Evolutionary conservation across 2,113 vertebrate genomes (phyloP).

Genomic region (Cynopterus brachyotis): DNA sequence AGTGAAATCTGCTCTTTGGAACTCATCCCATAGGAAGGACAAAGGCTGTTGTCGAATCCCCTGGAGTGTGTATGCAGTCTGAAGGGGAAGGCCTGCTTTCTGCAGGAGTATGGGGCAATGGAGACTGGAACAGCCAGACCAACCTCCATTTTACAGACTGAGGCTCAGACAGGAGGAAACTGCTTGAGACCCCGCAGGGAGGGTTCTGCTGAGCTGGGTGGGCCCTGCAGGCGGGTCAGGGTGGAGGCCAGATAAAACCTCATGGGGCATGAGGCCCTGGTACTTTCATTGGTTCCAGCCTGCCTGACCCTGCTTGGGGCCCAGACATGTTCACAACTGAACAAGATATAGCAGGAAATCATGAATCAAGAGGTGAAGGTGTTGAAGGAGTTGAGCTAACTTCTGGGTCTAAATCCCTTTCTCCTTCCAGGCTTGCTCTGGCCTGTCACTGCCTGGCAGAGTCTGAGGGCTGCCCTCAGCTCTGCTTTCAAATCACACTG

Average conservation of each 20-base stretch:
- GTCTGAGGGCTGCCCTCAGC: neutral
- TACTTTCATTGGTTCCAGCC: neutral
- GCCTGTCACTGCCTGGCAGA: conserved; percentile 33
- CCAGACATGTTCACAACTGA: conserved; percentile 41
- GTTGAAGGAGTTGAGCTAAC: conserved; percentile 8
- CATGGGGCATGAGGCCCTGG: neutral
- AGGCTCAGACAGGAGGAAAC: neutral
- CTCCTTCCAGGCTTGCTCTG: conserved; percentile 54
- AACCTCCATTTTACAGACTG: neutral
- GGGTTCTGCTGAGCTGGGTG: neutral
- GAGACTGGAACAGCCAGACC: neutral
- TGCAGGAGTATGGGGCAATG: neutral
- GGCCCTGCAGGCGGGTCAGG: neutral
- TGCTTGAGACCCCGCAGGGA: neutral
- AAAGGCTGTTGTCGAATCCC: neutral
- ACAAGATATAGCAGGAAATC: conserved; percentile 72
- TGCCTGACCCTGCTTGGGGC: conserved; percentile 35
- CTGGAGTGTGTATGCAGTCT: neutral
- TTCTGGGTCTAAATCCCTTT: conserved; percentile 58
- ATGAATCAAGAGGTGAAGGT: conserved; percentile 43
- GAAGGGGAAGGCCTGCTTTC: neutral
- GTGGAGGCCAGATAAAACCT: neutral
- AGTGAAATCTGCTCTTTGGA: neutral
- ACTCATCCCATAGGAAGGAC: neutral
- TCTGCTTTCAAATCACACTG: neutral